Evolutionary conservation across 2,797 vertebrate genomes (phyloP), one percentile per base, ranked within the genome.

Genomic region (Coregonus sp.): DNA sequence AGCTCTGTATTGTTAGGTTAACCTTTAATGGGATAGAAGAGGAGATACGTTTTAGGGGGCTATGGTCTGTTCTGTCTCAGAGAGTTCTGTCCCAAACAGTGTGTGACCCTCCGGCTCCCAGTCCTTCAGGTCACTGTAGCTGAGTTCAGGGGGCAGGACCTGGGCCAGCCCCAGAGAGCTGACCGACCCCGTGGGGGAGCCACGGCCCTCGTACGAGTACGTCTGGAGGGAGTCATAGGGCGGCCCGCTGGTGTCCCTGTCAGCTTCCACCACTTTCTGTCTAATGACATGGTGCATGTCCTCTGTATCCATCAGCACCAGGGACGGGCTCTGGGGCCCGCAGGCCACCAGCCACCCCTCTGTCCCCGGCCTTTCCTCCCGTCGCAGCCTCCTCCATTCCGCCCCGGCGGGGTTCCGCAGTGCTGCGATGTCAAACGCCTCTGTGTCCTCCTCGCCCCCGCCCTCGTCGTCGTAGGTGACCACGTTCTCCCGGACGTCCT

Each of bases 161-260:
- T 91, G 92, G 0, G 91, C 93, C 75, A 96, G 95, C 85, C 96
- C 97, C 86, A 98, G 88, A 0, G 96, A 97, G 86, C 97, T 98
- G 89, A 98, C 95, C 4, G 97, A 97, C 3, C 97, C 97, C 0
- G 95, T 89, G 72, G 95, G 92, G 2, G 97, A 98, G 9, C 96
- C 92, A 15, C 92, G 92, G 37, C 97, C 97, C 82, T 98, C 97
- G 4, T 97, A 98, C n/a, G 96, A 96, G 0, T 97, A 98, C 35
- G 96, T 98, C 89, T 98, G 97, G 74, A 98, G 93, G 2, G 96
- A 98, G 91, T 98, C 97, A 77, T 97, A 98, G 0, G 97, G 97
- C 4, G 97, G 97, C 0, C 96, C 96, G 0, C 95, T 94, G 11
- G 87, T 94, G 85, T 98, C 96, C 15, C 86, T 83, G 85, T 98